phyloP scores from a whole-genome alignment of 2,888 invertebrate species.

The Drosophila setosimentum region DNA sequence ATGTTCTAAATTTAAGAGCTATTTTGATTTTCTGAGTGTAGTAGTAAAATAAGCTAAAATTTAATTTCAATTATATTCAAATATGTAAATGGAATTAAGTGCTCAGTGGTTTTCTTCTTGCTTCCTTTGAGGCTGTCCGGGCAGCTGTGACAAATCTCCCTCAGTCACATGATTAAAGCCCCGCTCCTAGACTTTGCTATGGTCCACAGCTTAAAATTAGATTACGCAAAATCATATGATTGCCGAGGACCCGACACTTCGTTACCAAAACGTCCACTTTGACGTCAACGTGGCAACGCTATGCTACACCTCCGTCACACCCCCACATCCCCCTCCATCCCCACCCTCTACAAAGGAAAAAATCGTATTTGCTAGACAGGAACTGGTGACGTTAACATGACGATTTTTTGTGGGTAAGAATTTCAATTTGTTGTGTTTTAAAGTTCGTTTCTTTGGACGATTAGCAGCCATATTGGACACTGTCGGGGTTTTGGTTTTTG shows the following conservation, averaged over 20 bases:
- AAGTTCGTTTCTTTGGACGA: conserved; percentile 47
- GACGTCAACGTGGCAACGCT: conserved; percentile 22
- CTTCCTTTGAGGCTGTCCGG: conserved; percentile 40
- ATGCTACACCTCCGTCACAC: not conserved
- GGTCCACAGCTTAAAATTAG: conserved; percentile 43
- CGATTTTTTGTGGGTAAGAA: conserved; percentile 33
- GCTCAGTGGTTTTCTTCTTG: conserved; percentile 45
- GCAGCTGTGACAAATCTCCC: conserved; percentile 55
- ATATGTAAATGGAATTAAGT: conserved; percentile 59
- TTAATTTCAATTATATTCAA: conserved; percentile 49
- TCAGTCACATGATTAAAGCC: conserved; percentile 51
- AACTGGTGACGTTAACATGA: conserved; percentile 28
- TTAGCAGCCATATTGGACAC: conserved; percentile 39
- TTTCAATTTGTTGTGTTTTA: conserved; percentile 56
- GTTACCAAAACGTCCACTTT: conserved; percentile 16
- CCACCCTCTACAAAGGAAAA: not conserved
- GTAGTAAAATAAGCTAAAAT: conserved; percentile 21
- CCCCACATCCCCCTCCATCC: not conserved
- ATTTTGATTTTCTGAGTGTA: not conserved
- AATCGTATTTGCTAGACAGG: conserved; percentile 8
- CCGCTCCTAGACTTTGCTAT: not conserved
- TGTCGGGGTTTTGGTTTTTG: not conserved
- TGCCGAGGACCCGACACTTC: conserved; percentile 15
- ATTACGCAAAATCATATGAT: conserved; percentile 50
- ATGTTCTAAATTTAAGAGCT: not conserved